Evolutionary conservation across 2,888 invertebrate species (phyloP).

Genomic region (Phaedon cochleariae): DNA sequence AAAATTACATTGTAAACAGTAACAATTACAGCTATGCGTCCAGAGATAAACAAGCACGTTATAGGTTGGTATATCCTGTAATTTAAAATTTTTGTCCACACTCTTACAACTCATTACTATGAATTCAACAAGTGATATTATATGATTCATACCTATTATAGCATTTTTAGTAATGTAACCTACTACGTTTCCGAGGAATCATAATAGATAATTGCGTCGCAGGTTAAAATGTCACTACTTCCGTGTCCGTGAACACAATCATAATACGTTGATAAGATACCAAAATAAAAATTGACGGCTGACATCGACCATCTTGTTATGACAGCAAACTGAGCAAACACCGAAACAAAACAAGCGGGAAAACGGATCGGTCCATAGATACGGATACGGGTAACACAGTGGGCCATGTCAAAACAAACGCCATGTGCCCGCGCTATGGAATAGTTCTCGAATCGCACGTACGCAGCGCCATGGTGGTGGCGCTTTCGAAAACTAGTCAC

Average conservation of each 20-base stretch:
- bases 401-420: constrained; percentile 11
- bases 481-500: not conserved
- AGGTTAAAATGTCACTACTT: not conserved
- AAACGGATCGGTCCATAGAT: too few relatives aligned
- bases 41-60: too few relatives aligned
- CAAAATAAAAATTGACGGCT: not conserved
- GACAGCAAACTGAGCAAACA: not conserved
- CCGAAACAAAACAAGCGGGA: constrained; percentile 4
- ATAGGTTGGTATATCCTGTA: too few relatives aligned
- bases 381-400: too few relatives aligned
- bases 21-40: too few relatives aligned
- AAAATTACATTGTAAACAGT: too few relatives aligned
- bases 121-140: not conserved
- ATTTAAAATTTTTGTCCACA: too few relatives aligned
- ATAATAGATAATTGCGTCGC: not conserved
- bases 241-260: not conserved
- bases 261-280: not conserved
- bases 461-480: not conserved
- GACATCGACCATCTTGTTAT: not conserved
- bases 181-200: not conserved
- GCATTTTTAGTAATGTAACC: too few relatives aligned
- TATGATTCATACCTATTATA: not conserved
- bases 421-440: not conserved
- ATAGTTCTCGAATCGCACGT: not conserved
- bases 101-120: not conserved